These are phyloP conservation scores for Vannuccia rotundouncinata DNA, from an alignment of 2,888 invertebrate genomes.

Conservation along the genomic window DNA sequence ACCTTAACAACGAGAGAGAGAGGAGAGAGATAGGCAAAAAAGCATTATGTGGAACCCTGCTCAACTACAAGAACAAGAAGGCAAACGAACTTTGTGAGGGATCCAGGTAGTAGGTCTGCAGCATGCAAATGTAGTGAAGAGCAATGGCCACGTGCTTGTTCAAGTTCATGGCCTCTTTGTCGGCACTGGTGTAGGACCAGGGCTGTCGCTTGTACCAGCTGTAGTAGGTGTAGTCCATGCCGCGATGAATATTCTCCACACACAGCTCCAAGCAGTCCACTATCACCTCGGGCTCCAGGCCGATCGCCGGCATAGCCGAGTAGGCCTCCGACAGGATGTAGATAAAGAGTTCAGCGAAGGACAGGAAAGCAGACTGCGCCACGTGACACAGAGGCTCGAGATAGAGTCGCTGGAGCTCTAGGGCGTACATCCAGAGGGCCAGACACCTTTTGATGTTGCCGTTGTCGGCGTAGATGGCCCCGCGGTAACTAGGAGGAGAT, in stretches of 20 bases:
- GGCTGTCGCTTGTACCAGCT: slow-evolving; percentile 21
- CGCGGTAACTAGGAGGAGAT: slow-evolving; percentile 73
- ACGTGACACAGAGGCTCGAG: slow-evolving; percentile 84
- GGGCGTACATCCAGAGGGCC: slow-evolving; percentile 87
- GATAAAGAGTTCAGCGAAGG: slow-evolving; percentile 76
- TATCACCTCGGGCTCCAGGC: slow-evolving; percentile 15
- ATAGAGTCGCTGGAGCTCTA: slow-evolving; percentile 88
- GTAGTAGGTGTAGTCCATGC: neutral
- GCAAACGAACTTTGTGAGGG: no score
- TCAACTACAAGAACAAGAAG: no score
- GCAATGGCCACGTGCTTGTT: neutral
- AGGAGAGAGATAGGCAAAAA: no score
- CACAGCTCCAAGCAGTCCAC: slow-evolving; percentile 30
- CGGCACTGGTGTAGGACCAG: slow-evolving; percentile 37
- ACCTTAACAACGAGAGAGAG: no score
- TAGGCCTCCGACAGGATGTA: slow-evolving; percentile 77
- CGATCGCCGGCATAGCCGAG: slow-evolving; percentile 1
- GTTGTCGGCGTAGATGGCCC: slow-evolving; percentile 81
- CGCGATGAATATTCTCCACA: slow-evolving; percentile 34
- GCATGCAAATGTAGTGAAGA: slow-evolving; percentile 33
- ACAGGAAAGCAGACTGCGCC: slow-evolving; percentile 85
- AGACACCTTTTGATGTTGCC: slow-evolving; percentile 83
- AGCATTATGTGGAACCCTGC: no score
- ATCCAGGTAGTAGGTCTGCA: slow-evolving; percentile 5
- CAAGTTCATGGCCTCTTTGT: slow-evolving; percentile 36